Evolutionary conservation across 2,888 invertebrate genomes (phyloP).

Genomic region (Trachelus tabidus): DNA sequence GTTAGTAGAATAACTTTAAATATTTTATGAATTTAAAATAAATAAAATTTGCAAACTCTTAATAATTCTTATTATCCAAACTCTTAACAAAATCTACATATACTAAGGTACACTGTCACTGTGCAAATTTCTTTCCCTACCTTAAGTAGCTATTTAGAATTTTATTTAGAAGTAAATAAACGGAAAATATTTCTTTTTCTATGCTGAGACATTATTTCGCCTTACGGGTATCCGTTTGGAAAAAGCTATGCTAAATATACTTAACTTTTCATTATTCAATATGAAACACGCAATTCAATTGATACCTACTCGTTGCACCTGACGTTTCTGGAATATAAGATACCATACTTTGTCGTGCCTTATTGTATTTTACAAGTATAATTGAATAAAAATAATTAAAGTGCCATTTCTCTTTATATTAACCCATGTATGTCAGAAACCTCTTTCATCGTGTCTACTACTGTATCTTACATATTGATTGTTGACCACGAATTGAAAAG

Average conservation of each 20-base stretch:
- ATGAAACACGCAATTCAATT: background rate
- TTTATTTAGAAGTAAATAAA: background rate
- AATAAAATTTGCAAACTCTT: background rate
- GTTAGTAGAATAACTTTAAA: background rate
- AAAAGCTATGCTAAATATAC: too few relatives aligned
- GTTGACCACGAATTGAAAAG: background rate
- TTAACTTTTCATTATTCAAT: background rate
- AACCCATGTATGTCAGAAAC: background rate
- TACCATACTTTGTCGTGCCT: background rate
- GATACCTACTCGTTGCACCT: background rate
- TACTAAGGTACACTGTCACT: background rate
- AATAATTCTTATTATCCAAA: background rate
- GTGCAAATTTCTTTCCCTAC: background rate
- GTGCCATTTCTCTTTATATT: background rate
- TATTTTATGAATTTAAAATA: background rate
- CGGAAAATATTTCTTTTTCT: background rate
- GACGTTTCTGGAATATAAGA: too few relatives aligned
- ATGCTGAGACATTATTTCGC: background rate
- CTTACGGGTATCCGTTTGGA: background rate
- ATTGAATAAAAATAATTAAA: background rate
- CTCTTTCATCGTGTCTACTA: background rate
- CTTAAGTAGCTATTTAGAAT: background rate
- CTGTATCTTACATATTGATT: background rate
- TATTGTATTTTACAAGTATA: background rate
- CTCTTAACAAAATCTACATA: background rate